Base-by-base conservation (phyloP, 37 sponge, comb jelly and placozoan genomes). In the Tethya wilhelma region DNA sequence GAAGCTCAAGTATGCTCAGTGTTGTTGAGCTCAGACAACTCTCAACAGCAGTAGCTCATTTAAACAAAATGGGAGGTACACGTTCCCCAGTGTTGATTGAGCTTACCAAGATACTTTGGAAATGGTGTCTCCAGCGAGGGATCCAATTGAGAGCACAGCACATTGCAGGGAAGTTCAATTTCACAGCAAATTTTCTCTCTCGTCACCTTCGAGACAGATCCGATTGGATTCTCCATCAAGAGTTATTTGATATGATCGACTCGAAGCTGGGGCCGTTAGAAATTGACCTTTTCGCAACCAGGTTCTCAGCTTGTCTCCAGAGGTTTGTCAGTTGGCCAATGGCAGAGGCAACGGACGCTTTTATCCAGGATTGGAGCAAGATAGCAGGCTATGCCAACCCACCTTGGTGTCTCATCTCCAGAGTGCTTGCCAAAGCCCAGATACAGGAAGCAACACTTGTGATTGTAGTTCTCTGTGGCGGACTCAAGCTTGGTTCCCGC, bases 211-310 rank as follows among this genome's bases (percentile, higher is more conserved):
- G 64, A 44, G 84, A 83, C 56, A 26, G 71, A 33, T 26, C 77
- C 23, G 88, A 87, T 36, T 87, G 88, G 88, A 44, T 85, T 1
- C 76, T 86, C 41, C 25, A 81, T 26, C 62, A 69, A 5, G 49
- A n/a, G 23, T 2, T 81, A 2, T 86, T 86, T 69, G 4, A 39
- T 19, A 26, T n/a, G 23, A 55, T 86, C 45, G 25, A 72, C n/a
- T 29, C n/a, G 41, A 71, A 4, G 2, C 73, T 32, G 64, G 74
- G 80, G 1, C 74, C 80, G 37, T 28, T 59, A 2, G 26, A 55
- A 14, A 59, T 86, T 42, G 87, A 86, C 43, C 80, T 86, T 3
- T 86, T 86, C 80, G 87, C 80, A 44, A 73, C 80, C 8, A 34
- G 89, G 11, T 63, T 83, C 26, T 73, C 66, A 23, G 45, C 70